Evolutionary conservation across 1,140 invertebrate genomes (phyloP).

Genomic region (Drosophila pseudoobscura): DNA sequence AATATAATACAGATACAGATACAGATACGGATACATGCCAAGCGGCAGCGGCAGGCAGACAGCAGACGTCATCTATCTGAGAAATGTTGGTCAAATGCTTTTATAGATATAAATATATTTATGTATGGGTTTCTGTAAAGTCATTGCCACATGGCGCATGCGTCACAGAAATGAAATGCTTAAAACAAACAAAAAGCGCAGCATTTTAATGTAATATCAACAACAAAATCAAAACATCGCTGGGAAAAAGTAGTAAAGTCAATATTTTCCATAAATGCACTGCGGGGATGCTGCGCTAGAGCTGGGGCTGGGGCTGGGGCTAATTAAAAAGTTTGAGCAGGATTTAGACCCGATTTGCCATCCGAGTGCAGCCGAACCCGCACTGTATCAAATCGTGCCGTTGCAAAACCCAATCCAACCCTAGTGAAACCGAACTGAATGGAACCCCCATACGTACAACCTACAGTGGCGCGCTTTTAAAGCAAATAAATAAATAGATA

Average conservation of each 20-base stretch:
- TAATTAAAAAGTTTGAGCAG: conserved; percentile 71
- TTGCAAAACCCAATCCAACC: conserved; percentile 14
- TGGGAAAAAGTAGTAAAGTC: conserved; percentile 50
- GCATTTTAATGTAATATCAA: conserved; percentile 72
- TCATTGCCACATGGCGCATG: conserved; percentile 64
- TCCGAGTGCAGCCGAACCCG: conserved; percentile 35
- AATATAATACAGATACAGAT: conserved; percentile 52
- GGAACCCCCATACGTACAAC: conserved; percentile 33
- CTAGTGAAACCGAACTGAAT: conserved; percentile 8
- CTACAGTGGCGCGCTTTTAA: conserved; percentile 74
- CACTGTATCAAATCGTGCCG: conserved; percentile 32
- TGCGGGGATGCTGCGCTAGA: too few species aligned
- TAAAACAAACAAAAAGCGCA: conserved; percentile 72
- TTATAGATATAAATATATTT: conserved; percentile 34
- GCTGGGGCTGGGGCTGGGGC: too few species aligned
- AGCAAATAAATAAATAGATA: conserved; percentile 81
- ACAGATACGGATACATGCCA: conserved; percentile 17
- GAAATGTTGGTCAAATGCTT: conserved; percentile 69
- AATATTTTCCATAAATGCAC: conserved; percentile 64
- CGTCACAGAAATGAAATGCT: conserved; percentile 53
- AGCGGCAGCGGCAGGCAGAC: conserved; percentile 10
- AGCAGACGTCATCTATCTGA: conserved; percentile 57
- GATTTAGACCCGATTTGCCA: conserved; percentile 49
- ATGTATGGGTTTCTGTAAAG: conserved; percentile 55
- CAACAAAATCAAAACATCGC: conserved; percentile 48